phyloP scores from a whole-genome alignment of 2,113 vertebrate species.

The Ptychochromis oligacanthus region DNA sequence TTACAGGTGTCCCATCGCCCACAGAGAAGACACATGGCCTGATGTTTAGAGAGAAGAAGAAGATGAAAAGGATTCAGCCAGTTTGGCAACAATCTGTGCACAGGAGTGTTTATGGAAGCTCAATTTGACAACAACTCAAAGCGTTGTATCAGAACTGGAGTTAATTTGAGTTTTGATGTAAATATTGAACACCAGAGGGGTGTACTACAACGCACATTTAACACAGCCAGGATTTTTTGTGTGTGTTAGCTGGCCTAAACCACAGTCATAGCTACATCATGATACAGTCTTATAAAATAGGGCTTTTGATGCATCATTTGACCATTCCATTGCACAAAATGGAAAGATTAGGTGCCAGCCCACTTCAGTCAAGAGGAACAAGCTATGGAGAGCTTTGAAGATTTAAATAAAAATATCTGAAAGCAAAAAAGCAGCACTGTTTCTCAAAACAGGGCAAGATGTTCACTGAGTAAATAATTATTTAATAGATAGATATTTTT shows the following conservation, averaged over 20 bases:
- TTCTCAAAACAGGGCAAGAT: no score
- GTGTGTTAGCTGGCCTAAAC: neutral
- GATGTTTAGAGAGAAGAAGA: constrained; percentile 48
- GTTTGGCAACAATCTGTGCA: neutral
- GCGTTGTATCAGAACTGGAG: neutral
- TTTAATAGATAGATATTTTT: no score
- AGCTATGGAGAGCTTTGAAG: no score
- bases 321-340: neutral
- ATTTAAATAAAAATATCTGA: no score
- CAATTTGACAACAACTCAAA: neutral
- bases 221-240: neutral
- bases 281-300: neutral
- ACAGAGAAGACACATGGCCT: constrained; percentile 31
- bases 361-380: neutral
- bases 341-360: neutral
- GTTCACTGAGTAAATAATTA: no score
- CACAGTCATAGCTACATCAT: neutral
- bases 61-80: constrained; percentile 43
- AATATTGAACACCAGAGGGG: constrained; percentile 8
- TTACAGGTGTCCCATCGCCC: constrained; percentile 54
- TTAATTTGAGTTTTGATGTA: constrained; percentile 1
- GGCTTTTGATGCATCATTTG: neutral
- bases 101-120: constrained; percentile 3
- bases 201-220: neutral
- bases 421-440: no score